Evolutionary conservation across 2,888 invertebrate species (phyloP).

Genomic region (Drosophila niveifrons): DNA sequence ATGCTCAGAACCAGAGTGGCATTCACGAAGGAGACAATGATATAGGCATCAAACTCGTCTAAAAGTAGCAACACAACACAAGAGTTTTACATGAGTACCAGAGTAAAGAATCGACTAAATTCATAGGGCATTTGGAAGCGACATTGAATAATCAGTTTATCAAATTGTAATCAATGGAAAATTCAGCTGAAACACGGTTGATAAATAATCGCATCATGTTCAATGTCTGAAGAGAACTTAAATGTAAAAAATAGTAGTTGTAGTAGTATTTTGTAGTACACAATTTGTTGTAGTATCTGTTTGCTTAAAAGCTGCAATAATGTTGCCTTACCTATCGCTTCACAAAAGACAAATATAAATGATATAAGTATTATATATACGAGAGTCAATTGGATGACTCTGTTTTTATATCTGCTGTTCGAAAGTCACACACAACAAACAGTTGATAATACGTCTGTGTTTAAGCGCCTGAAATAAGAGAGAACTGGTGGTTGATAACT

Average conservation of each 20-base stretch:
- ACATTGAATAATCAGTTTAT: slow-evolving; percentile 83
- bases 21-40: slow-evolving; percentile 99
- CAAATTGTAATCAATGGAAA: slow-evolving; percentile 86
- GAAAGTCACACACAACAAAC: slow-evolving; percentile 74
- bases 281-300: slow-evolving; percentile 72
- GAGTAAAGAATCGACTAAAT: not conserved
- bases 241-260: slow-evolving; percentile 22
- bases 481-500: slow-evolving; percentile 95
- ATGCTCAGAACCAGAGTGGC: slow-evolving; percentile 99
- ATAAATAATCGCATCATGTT: slow-evolving; percentile 83
- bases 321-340: slow-evolving; percentile 84
- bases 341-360: slow-evolving; percentile 72
- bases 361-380: slow-evolving; percentile 58
- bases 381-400: slow-evolving; percentile 55
- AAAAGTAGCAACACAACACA: slow-evolving; percentile 59
- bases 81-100: slow-evolving; percentile 27
- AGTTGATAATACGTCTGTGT: slow-evolving; percentile 71
- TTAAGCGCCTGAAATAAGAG: slow-evolving; percentile 91
- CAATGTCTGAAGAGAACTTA: slow-evolving; percentile 68
- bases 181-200: slow-evolving; percentile 89
- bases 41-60: slow-evolving; percentile 94
- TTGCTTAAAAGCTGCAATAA: slow-evolving; percentile 74
- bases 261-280: slow-evolving; percentile 25
- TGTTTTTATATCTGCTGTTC: slow-evolving; percentile 72
- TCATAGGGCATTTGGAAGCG: slow-evolving; percentile 28